phyloP scores from a whole-genome alignment of 2,888 invertebrate species.

The Lithophane socia region DNA sequence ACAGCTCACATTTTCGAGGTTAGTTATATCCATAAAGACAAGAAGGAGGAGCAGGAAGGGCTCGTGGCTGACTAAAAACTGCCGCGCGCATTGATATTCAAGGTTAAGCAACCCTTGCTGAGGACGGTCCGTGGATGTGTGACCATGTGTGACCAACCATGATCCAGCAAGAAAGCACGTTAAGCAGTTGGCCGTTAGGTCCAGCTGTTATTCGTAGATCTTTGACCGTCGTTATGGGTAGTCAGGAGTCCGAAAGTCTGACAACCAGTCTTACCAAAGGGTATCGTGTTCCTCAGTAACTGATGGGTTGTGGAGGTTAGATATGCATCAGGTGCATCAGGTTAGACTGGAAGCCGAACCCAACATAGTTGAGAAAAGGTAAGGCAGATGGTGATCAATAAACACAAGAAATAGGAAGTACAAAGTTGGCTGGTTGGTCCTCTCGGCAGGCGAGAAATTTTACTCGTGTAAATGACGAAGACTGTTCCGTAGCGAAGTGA shows the following conservation, averaged over 20 bases:
- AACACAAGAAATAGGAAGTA: slow-evolving; percentile 71
- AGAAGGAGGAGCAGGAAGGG: no score
- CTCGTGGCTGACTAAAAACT: no score
- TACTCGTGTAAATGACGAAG: neutral
- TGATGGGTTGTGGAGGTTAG: neutral
- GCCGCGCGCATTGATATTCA: no score
- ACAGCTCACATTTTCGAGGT: no score
- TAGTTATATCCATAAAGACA: no score
- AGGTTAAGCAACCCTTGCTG: neutral
- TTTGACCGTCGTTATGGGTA: neutral
- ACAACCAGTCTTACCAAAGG: no score
- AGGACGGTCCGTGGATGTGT: neutral
- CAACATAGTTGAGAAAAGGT: neutral
- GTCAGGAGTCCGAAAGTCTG: neutral
- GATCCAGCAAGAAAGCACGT: neutral
- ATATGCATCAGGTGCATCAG: neutral
- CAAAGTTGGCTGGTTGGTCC: slow-evolving; percentile 64
- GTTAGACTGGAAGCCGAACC: neutral
- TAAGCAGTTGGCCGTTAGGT: no score
- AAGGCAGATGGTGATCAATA: neutral
- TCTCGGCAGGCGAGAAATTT: neutral
- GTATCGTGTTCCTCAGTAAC: neutral
- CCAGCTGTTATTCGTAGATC: no score
- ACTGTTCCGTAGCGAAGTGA: neutral
- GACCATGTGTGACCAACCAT: neutral